Percentiles rank a stretch among this genome's conserved stretches.
Evolutionary conservation across 2,888 invertebrate genomes (phyloP).

Genomic region (Hirudinaria manillensis): DNA sequence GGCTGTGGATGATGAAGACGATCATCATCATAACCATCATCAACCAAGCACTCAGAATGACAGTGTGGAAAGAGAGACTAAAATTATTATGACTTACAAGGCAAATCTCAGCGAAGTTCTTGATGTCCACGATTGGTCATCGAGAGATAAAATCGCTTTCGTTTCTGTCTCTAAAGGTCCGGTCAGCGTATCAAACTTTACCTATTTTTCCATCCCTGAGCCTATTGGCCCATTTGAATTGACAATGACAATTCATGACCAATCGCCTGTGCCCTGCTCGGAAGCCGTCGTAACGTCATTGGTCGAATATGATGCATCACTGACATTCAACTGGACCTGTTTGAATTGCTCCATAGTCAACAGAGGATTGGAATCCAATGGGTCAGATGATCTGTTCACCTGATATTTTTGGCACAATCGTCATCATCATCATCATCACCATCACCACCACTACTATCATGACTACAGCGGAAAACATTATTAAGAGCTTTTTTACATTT

Average conservation of each 20-base stretch:
- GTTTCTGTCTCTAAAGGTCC: not conserved
- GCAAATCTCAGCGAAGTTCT: no score
- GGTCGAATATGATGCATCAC: not conserved
- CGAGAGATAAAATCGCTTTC: not conserved
- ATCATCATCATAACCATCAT: no score
- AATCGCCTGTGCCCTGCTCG: not conserved
- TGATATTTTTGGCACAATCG: not conserved
- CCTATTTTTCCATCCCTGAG: not conserved
- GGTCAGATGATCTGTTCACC: not conserved
- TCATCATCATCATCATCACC: not conserved
- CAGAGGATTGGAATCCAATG: not conserved
- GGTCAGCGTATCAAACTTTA: not conserved
- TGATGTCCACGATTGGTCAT: no score
- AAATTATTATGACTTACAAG: no score
- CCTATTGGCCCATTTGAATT: constrained; percentile 3
- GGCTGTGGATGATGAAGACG: no score
- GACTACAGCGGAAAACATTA: not conserved
- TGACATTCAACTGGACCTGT: not conserved
- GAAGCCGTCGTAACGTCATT: not conserved
- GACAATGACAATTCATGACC: not conserved
- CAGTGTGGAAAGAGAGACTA: no score
- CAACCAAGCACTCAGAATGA: no score
- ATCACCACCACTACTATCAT: not conserved
- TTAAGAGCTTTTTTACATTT: not conserved
- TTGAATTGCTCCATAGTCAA: not conserved